Percentiles rank a stretch among this genome's conserved stretches.
phyloP scores from a whole-genome alignment of 2,797 vertebrate species.

The Meriones psammophilus region DNA sequence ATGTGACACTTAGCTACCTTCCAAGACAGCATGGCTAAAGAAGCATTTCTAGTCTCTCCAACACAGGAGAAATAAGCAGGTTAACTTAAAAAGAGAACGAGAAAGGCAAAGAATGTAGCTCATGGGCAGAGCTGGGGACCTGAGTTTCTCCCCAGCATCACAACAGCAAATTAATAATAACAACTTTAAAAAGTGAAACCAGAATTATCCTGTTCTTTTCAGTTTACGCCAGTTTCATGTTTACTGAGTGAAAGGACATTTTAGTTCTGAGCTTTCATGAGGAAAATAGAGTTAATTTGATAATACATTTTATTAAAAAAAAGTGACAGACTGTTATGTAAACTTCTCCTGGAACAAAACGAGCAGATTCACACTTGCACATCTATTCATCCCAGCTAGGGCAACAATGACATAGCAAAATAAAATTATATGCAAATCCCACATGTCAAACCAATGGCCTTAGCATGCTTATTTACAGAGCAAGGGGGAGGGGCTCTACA shows the following conservation, averaged over 20 bases:
- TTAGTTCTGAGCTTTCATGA: conserved; percentile 31
- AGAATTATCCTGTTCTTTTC: not conserved
- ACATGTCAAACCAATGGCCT: not conserved
- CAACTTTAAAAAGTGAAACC: not conserved
- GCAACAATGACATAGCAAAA: not conserved
- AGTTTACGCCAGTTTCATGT: not conserved
- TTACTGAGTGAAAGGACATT: not conserved
- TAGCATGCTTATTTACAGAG: not conserved
- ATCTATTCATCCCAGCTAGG: not conserved
- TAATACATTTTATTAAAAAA: conserved; percentile 8
- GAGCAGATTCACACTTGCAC: not conserved
- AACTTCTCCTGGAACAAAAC: not conserved
- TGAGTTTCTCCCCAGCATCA: not conserved
- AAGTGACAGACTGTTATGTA: not conserved
- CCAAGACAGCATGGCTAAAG: not conserved
- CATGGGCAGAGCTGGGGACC: not conserved
- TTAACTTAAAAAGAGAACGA: not conserved
- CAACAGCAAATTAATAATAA: not conserved
- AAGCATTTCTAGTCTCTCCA: not conserved
- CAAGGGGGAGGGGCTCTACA: not conserved
- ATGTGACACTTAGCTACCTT: not conserved
- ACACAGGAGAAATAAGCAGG: not conserved
- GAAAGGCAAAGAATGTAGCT: no score
- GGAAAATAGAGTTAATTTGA: conserved; percentile 21
- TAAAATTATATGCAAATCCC: not conserved